Conservation (phyloP, 92 coral and sea anemone genomes). For the Parazoanthus darwini region DNA sequence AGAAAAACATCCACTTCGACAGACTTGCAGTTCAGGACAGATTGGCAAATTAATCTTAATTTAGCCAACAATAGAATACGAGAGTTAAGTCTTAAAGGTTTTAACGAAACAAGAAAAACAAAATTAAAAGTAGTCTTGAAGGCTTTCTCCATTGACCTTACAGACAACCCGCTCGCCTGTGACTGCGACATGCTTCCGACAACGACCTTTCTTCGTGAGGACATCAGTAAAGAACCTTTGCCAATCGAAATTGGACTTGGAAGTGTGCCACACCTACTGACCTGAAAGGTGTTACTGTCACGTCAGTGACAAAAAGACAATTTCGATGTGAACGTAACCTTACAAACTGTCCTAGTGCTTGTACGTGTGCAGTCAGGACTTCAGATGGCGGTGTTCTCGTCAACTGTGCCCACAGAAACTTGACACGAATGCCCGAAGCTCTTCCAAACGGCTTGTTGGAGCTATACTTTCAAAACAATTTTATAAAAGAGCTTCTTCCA, state of each 20-base stretch:
- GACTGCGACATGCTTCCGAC: conserved; percentile 52
- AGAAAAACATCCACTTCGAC: conserved; percentile 43
- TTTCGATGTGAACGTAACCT: conserved; percentile 50
- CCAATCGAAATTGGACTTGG: conserved; percentile 53
- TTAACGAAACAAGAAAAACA: conserved; percentile 32
- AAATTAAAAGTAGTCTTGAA: conserved; percentile 48
- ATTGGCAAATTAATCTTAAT: conserved; percentile 34
- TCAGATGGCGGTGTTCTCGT: conserved; percentile 50
- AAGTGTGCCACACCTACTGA: conserved; percentile 56
- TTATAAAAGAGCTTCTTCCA: conserved; percentile 51
- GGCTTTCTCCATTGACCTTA: conserved; percentile 56
- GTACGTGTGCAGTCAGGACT: conserved; percentile 59
- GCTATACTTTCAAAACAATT: conserved; percentile 54
- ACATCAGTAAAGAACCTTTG: conserved; percentile 15
- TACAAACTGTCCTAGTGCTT: conserved; percentile 57
- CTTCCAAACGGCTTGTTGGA: conserved; percentile 66
- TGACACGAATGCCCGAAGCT: conserved; percentile 51
- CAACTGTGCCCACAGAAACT: conserved; percentile 50
- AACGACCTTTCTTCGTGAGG: conserved; percentile 31
- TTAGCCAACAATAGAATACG: conserved; percentile 55
- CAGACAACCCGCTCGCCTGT: conserved; percentile 68
- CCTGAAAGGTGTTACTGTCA: conserved; percentile 46
- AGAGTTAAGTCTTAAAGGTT: conserved; percentile 41
- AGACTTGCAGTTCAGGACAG: conserved; percentile 31
- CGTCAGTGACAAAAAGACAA: conserved; percentile 43